Base-by-base conservation (phyloP, 2,113 vertebrate genomes). In the Vimba vimba region DNA sequence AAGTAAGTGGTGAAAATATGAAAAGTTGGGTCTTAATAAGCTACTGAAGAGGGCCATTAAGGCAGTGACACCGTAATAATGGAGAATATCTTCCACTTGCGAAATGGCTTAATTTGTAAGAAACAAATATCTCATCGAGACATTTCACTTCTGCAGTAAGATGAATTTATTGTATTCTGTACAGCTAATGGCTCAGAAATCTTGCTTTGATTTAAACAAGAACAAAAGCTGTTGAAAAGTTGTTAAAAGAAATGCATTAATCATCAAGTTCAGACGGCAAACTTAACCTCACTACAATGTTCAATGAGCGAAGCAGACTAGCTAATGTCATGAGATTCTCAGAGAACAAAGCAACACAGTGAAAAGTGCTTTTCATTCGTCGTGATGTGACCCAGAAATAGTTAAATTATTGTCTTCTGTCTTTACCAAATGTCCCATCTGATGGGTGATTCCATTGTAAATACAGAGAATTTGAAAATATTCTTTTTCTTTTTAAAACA, bases 111-210 rank as follows among this genome's bases (percentile, higher is more conserved):
- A 17, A 47, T 45, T 47, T 55, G 10, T 82, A 30, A 69, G 4
- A 55, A 82, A 71, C 21, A 55, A 30, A 57, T 21, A 60, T 62
- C 36, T 71, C 60, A 73, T 19, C 25, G 68, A 83, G 25, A 55
- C 52, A 36, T 76, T 79, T 55, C 4, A 68, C 47, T 82, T 84
- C 43, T 89, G 89, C 87, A 87, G 75, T 62, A 33, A 50, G 50
- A 87, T 83, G 50, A 82, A 74, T 88, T 88, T 89, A 85, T 89
- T 89, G 33, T 86, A 59, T 82, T 90, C 59, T 84, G 75, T 81
- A 88, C 86, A 89, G 47, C 83, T 85, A 83, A 66, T 79, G 30
- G 50, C 69, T 80, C 25, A 76, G 45, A 83, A 84, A 84, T 71
- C 64, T 86, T 87, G 76, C 47, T 59, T 50, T 82, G 80, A 74